Base-by-base conservation (phyloP, 92 coral and sea anemone species). In the Pocillopora meandrina region DNA sequence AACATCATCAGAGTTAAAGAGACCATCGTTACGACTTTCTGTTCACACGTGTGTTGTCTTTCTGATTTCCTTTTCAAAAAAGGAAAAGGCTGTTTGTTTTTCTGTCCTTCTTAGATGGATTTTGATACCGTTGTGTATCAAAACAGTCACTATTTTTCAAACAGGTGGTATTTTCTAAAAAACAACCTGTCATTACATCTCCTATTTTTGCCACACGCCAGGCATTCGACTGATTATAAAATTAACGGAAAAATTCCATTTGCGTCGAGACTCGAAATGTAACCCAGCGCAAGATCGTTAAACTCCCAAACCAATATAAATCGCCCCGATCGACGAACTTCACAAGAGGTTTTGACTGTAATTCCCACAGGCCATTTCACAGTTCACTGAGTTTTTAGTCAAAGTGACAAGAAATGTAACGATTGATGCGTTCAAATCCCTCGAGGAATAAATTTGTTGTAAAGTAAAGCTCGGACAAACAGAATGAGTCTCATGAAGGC, bases 161-260 rank as follows among this genome's bases (percentile, higher is more conserved):
- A 74, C 86, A 74, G 79, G 80, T 83, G 71, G 73, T 65, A 23
- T 6, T 74, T 52, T n/a, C 12, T 17, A 70, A 61, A 74, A 74
- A 61, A 47, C 34, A 74, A 83, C 31, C 18, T 3, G 49, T 18
- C 52, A 7, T 67, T 14, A 11, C 5, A 42, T 42, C 55, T 52
- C 13, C 72, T 74, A 62, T 83, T 56, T 42, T 10, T 21, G 80
- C 73, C 86, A 73, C 86, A 83, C 86, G 86, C 63, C 79, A 73
- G 34, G 23, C 61, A 47, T 33, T 49, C 56, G 86, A 42, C 86
- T 49, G 26, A 26, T 47, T 56, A 49, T 1, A 62, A 23, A 66
- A 66, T 63, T n/a, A 52, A 21, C 61, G 26, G 23, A 36, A 9
- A 3, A 62, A 9, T 26, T 19, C 34, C 16, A 70, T 18, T 14